These are phyloP conservation scores for Hoplodrina blanda DNA, from an alignment of 2,888 invertebrate genomes.

Conservation along the genomic window DNA sequence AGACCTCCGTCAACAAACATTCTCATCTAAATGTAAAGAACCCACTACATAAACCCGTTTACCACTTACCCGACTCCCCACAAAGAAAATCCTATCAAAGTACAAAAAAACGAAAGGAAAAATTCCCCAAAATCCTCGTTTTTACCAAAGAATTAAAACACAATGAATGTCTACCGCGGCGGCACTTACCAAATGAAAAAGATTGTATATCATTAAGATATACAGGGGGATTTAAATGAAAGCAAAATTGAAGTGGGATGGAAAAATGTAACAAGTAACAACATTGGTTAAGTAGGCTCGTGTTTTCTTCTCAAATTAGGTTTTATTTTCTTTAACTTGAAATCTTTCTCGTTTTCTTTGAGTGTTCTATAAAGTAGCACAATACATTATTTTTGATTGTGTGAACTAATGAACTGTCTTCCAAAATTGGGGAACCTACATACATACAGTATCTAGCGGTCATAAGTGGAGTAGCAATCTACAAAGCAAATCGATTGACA, in stretches of 20 bases:
- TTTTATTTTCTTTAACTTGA: neutral
- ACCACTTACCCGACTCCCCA: constrained; percentile 16
- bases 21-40: constrained; percentile 28
- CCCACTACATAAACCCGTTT: constrained; percentile 27
- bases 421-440: no score
- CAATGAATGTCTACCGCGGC: constrained; percentile 28
- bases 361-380: neutral
- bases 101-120: constrained; percentile 21
- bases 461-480: no score
- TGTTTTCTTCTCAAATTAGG: neutral
- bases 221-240: constrained; percentile 15
- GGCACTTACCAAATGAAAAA: constrained; percentile 53
- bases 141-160: constrained; percentile 51
- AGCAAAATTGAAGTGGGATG: constrained; percentile 1
- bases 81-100: constrained; percentile 39
- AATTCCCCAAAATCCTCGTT: constrained; percentile 25
- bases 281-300: neutral
- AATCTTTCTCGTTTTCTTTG: neutral
- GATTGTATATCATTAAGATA: constrained; percentile 41
- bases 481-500: no score
- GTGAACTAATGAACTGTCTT: no score
- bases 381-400: no score
- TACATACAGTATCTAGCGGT: no score
- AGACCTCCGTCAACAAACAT: constrained; percentile 1
- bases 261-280: neutral